phyloP scores from a whole-genome alignment of 2,888 invertebrate species.

The Tenthredo mesomela region DNA sequence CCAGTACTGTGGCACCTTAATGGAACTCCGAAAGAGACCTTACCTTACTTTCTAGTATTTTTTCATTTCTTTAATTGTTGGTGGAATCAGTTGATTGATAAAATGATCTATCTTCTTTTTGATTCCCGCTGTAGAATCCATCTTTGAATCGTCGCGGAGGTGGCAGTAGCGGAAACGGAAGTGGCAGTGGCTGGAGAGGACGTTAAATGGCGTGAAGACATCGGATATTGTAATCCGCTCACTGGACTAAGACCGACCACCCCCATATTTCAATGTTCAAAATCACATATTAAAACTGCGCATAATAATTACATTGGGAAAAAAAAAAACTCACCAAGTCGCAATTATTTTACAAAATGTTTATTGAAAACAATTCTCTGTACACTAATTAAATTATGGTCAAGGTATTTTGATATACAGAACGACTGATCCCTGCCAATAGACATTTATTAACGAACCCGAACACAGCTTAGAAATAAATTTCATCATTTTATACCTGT shows the following conservation, averaged over 20 bases:
- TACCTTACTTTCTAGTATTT: not conserved
- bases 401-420: not conserved
- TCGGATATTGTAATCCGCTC: conserved; percentile 2
- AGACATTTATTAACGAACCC: not conserved
- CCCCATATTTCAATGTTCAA: conserved; percentile 14
- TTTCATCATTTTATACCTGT: not conserved
- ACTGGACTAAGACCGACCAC: not conserved
- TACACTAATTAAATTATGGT: not conserved
- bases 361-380: not conserved
- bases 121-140: conserved; percentile 65
- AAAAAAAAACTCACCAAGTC: not conserved
- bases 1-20: too few relatives aligned
- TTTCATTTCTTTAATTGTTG: not conserved
- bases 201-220: conserved; percentile 53
- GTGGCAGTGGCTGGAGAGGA: conserved; percentile 56
- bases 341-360: not conserved
- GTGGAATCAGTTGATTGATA: not conserved
- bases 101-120: not conserved
- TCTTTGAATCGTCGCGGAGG: conserved; percentile 65
- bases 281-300: not conserved
- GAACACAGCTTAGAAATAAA: not conserved
- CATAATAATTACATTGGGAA: not conserved
- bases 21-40: too few relatives aligned
- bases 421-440: not conserved
- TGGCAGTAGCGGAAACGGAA: conserved; percentile 59